Evolutionary conservation across 2,113 vertebrate genomes (phyloP).

Genomic region (Istiophorus platypterus): DNA sequence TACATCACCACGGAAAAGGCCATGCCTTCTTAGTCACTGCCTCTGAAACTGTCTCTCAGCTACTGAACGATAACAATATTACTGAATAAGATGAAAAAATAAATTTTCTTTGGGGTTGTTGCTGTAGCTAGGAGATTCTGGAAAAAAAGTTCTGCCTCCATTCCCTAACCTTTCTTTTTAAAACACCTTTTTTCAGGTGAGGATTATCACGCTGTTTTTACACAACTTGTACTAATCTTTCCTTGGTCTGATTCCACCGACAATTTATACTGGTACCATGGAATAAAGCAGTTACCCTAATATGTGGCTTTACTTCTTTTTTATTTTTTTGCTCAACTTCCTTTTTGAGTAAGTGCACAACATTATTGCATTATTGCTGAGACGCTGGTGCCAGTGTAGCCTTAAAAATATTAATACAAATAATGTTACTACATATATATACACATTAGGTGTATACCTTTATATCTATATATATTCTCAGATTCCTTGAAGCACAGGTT

Average conservation of each 20-base stretch:
- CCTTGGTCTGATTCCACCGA: slow-evolving; percentile 60
- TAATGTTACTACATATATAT: no score
- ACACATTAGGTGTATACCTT: no score
- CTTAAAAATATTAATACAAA: background rate
- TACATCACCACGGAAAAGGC: slow-evolving; percentile 28
- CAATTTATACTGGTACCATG: slow-evolving; percentile 38
- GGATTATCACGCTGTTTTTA: slow-evolving; percentile 73
- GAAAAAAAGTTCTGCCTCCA: slow-evolving; percentile 71
- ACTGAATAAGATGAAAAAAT: slow-evolving; percentile 37
- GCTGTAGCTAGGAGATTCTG: slow-evolving; percentile 53
- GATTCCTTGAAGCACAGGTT: no score
- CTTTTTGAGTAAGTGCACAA: slow-evolving; percentile 1
- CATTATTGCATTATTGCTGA: background rate
- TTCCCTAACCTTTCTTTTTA: slow-evolving; percentile 71
- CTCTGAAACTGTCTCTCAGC: slow-evolving; percentile 12
- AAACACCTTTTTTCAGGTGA: slow-evolving; percentile 64
- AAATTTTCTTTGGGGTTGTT: slow-evolving; percentile 36
- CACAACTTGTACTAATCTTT: slow-evolving; percentile 53
- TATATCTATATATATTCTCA: no score
- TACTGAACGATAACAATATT: slow-evolving; percentile 13
- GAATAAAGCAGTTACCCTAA: slow-evolving; percentile 74
- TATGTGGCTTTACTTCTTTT: slow-evolving; percentile 14
- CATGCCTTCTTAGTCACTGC: background rate
- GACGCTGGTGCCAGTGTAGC: background rate
- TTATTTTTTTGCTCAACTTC: background rate